Base-by-base conservation (phyloP, 2,797 vertebrate species). In the Chaenodraco wilsoni region DNA sequence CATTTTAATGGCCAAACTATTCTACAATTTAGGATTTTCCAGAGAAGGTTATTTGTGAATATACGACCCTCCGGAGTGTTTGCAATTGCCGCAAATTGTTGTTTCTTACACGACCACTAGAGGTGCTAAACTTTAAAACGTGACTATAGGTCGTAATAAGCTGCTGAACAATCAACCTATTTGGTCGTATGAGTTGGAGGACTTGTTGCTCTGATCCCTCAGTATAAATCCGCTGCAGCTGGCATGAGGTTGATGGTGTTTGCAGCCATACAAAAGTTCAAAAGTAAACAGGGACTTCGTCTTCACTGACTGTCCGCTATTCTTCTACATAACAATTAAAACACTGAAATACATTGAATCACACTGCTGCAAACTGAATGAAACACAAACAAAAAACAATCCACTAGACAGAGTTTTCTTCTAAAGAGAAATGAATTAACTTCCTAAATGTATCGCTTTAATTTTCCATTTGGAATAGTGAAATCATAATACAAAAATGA, bases 391-490 rank as follows among this genome's bases (percentile, higher is more conserved):
- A 27, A 48, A 62, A 66, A 61, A 66, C 57, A 49, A 69, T 69
- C 69, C 55, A 16, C 62, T 56, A 16, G 50, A 33, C 21, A 51
- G 43, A 59, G 69, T n/a, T 60, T 44, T 44, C 27, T 48, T 65
- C 15, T 9, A 9, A 13, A 27, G 44, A 45, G 8, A 52, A 33
- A 45, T 7, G n/a, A 31, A 55, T 72, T 76, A 65, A 62, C 54
- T 63, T 14, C 68, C 62, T 66, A 66, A 76, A 86, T 11, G 21
- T 46, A 62, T 58, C 52, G 51, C 3, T 59, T 69, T 44, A 14
- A 65, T 79, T 65, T 76, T 72, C 63, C 74, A 85, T 87, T 88
- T 82, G 61, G 37, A 74, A 79, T 78, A 88, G 83, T 80, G 76
- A 45, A 46, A 45, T 66, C 57, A 70, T 27, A 70, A 76, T 23